phyloP scores from a whole-genome alignment of 2,113 vertebrate species.

The Tragelaphus imberbis region DNA sequence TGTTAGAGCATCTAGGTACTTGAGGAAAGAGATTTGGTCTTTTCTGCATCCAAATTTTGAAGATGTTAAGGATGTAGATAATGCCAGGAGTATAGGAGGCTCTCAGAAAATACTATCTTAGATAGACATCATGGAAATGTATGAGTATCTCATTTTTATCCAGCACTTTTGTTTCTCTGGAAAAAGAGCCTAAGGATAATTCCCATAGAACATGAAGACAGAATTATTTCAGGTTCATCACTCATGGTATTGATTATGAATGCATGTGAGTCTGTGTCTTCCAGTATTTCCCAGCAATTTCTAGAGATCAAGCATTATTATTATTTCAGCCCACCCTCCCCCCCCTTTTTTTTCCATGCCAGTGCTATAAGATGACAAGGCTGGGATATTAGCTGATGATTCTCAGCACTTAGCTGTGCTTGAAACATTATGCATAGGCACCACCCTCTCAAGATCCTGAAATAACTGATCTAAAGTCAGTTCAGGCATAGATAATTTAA shows the following conservation, averaged over 20 bases:
- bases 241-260: neutral
- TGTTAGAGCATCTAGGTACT: neutral
- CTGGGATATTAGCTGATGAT: neutral
- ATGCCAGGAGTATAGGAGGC: neutral
- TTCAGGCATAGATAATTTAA: neutral
- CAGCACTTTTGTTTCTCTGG: neutral
- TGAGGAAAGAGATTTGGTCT: neutral
- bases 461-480: neutral
- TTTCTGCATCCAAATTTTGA: neutral
- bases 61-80: neutral
- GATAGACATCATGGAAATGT: neutral
- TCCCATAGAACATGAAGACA: neutral
- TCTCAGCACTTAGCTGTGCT: neutral
- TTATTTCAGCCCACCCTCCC: neutral
- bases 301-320: neutral
- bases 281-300: neutral
- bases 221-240: neutral
- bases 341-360: neutral
- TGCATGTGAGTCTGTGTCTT: neutral
- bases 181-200: neutral
- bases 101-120: neutral
- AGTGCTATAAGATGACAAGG: neutral
- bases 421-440: neutral
- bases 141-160: neutral
- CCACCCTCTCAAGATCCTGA: neutral